Evolutionary conservation across 2,797 vertebrate species (phyloP).

Genomic region (Morus bassanus): DNA sequence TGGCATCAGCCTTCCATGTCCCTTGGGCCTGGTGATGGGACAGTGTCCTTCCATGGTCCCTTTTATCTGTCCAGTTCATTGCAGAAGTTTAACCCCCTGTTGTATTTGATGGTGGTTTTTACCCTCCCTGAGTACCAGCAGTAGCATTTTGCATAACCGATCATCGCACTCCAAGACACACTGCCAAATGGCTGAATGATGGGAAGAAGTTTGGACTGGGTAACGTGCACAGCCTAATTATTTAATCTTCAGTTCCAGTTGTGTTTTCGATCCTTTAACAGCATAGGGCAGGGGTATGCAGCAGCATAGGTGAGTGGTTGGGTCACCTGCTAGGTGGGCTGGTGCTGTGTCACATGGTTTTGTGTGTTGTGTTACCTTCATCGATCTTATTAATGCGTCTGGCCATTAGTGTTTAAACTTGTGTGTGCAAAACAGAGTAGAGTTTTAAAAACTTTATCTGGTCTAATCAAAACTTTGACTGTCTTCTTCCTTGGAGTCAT

Average conservation of each 20-base stretch:
- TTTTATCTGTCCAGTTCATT: not conserved
- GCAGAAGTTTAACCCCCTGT: not conserved
- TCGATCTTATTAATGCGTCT: not conserved
- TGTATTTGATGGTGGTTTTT: not conserved
- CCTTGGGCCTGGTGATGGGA: not conserved
- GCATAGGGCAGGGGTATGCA: not conserved
- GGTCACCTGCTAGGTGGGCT: not conserved
- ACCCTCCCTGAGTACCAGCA: not conserved
- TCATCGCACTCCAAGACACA: not conserved
- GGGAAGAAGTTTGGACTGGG: not conserved
- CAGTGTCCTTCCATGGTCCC: not conserved
- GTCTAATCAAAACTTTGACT: not conserved
- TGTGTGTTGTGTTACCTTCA: not conserved
- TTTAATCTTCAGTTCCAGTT: not conserved
- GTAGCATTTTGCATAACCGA: not conserved
- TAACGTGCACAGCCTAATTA: no score
- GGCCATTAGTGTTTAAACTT: not conserved
- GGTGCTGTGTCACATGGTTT: not conserved
- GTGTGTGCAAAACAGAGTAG: not conserved
- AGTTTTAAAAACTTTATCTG: not conserved
- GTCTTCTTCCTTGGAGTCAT: not conserved
- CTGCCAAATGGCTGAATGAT: not conserved
- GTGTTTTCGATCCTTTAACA: not conserved
- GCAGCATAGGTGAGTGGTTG: rapidly evolving
- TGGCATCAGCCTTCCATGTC: not conserved